Base-by-base conservation (phyloP, 2,113 vertebrate genomes). In the Coturnix japonica region DNA sequence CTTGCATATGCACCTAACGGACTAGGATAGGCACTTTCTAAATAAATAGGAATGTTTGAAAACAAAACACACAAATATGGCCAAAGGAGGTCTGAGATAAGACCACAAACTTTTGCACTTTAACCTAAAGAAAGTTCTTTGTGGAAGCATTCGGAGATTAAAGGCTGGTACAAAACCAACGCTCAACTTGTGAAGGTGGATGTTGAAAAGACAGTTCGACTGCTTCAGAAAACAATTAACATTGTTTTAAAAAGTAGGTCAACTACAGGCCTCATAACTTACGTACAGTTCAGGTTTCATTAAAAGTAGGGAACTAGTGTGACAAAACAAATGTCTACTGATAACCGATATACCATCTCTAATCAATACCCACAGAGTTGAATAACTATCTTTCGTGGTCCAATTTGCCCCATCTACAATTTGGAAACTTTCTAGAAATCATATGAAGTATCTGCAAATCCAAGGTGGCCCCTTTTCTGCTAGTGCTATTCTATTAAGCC, bases 21-120 rank as follows among this genome's bases (percentile, higher is more conserved):
- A 85, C 23, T 44, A 57, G 30, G 49, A 79, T 92, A 96, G 94
- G 93, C 93, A 96, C 94, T 97, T 96, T 53, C 88, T 88, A 89
- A 92, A 88, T 80, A 94, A 95, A 81, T 23, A 91, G 28, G 47
- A 64, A 85, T 65, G 64, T 82, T 91, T 80, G 56, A 51, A 77
- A 91, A 56, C 31, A 30, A 91, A 86, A 28, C 30, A 86, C 78
- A 85, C 6, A 75, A 78, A 74, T 85, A 76, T 33, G 19, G 60
- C 41, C 57, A 82, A 93, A 82, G 57, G 71, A 95, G 19, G 39
- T 89, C 44, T 74, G 80, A 47, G 43, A 66, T 53, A 39, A 81
- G 33, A 86, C 28, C 53, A 57, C 46, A 63, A 22, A 76, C 9
- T 63, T 53, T 81, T 78, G 56, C 51, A 57, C 65, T 82, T 59